Conservation (phyloP, 2,113 vertebrate species). For the Vulpes vulpes region DNA sequence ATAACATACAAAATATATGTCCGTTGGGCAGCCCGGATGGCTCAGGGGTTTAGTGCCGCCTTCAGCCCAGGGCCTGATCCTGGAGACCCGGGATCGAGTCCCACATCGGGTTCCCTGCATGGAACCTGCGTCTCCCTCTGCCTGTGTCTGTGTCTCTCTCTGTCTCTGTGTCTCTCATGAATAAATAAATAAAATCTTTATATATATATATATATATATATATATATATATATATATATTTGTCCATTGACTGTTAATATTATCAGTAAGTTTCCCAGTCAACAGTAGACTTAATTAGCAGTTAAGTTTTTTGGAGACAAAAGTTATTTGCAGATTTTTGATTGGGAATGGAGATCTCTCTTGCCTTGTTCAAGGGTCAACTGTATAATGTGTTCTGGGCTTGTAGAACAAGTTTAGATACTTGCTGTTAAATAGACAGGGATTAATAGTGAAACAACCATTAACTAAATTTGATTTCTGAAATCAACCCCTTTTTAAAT, state of each 20-base stretch:
- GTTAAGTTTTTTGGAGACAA: neutral
- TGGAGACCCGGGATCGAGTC: too few relatives aligned
- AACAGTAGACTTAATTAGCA: neutral
- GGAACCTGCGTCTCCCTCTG: too few relatives aligned
- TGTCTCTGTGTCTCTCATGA: too few relatives aligned
- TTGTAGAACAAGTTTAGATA: neutral
- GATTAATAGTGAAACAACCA: neutral
- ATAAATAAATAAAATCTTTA: neutral
- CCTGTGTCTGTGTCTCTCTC: too few relatives aligned
- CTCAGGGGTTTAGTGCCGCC: too few relatives aligned
- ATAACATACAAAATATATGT: neutral
- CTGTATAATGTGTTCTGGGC: neutral
- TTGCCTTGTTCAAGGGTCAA: neutral
- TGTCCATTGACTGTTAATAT: neutral
- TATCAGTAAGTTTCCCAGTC: neutral
- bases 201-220: neutral
- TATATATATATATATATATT: neutral
- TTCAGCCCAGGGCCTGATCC: too few relatives aligned
- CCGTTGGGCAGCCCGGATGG: neutral
- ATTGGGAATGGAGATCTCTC: neutral
- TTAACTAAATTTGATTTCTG: conserved; percentile 1
- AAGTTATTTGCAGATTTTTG: neutral
- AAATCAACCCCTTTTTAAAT: conserved; percentile 24
- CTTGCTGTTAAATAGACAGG: neutral
- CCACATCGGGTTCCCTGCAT: too few relatives aligned